Percentiles rank a stretch among this genome's conserved stretches.
Conservation (phyloP, 2,888 invertebrate genomes). For the Macrophya alboannulata region DNA sequence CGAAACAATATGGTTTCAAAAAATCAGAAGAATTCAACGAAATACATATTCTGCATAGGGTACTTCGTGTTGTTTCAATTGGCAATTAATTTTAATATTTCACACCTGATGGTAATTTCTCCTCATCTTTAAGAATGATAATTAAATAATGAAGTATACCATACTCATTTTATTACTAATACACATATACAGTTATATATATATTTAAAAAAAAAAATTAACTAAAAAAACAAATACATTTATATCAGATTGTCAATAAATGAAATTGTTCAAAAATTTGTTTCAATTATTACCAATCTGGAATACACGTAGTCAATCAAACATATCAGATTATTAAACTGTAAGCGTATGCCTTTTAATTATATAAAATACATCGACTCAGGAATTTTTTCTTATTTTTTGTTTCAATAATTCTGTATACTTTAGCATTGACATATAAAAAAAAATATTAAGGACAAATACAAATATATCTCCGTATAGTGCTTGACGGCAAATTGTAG, state of each 20-base stretch:
- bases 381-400: neutral
- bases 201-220: neutral
- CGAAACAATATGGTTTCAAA: neutral
- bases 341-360: neutral
- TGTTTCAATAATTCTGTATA: neutral
- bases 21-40: conserved; percentile 2
- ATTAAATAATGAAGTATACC: conserved; percentile 2
- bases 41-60: neutral
- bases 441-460: neutral
- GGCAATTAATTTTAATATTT: conserved; percentile 3
- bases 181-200: conserved; percentile 20
- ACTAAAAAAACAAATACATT: neutral
- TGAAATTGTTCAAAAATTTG: conserved; percentile 9
- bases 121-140: neutral
- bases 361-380: neutral
- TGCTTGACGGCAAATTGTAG: neutral
- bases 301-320: neutral
- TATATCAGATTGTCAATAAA: conserved; percentile 43
- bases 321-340: conserved; percentile 1
- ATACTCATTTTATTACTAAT: conserved; percentile 15
- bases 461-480: neutral
- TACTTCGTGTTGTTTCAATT: neutral
- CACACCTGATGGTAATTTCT: neutral
- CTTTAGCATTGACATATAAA: neutral
- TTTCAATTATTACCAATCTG: conserved; percentile 19